Percentiles rank a stretch among this genome's conserved stretches.
phyloP scores from a whole-genome alignment of 1,140 invertebrate genomes.

The Belonocnema kinseyi region DNA sequence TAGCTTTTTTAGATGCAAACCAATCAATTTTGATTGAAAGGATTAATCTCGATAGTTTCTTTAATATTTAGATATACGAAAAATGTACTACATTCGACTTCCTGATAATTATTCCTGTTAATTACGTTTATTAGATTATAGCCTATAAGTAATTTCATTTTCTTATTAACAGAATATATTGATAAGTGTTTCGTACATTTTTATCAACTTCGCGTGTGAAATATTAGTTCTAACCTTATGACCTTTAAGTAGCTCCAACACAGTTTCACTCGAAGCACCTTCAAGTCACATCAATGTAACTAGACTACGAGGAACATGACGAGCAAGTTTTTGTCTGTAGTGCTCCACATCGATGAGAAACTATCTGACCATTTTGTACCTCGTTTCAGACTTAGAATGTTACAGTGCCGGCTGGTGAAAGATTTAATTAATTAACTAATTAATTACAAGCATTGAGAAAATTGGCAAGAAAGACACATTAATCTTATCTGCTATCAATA shows the following conservation, averaged over 20 bases:
- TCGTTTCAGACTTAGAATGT: conserved; percentile 21
- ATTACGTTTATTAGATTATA: too few species aligned
- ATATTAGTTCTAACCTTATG: conserved; percentile 40
- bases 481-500: not conserved
- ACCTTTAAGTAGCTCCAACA: conserved; percentile 38
- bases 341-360: conserved; percentile 53
- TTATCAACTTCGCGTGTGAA: too few species aligned
- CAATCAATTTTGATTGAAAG: too few species aligned
- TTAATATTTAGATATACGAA: too few species aligned
- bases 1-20: too few species aligned
- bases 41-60: too few species aligned
- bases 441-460: not conserved
- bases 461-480: not conserved
- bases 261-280: conserved; percentile 38
- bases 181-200: too few species aligned
- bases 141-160: too few species aligned
- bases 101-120: too few species aligned
- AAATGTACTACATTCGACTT: too few species aligned
- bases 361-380: conserved; percentile 48
- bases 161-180: too few species aligned
- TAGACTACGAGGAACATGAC: conserved; percentile 53
- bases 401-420: not conserved
- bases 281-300: conserved; percentile 47
- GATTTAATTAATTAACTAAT: conserved; percentile 23
- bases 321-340: conserved; percentile 51